These are phyloP conservation scores for Macroteleia sp. DNA, from an alignment of 2,888 invertebrate genomes.

Conservation along the genomic window DNA sequence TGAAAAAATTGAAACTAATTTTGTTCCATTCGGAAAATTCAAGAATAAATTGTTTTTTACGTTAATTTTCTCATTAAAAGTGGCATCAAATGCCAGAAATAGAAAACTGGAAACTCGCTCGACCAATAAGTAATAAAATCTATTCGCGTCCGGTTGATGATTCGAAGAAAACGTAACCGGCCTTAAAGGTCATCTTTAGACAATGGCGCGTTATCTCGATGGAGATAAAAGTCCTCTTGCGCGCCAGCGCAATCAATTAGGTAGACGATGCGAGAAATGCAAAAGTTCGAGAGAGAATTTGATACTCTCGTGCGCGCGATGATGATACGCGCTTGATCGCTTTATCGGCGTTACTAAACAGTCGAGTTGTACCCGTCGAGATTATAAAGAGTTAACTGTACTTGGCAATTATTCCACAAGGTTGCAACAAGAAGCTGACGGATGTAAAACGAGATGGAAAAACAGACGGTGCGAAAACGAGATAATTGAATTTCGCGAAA, in stretches of 20 bases:
- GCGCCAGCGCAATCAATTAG: slow-evolving; percentile 38
- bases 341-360: slow-evolving; percentile 46
- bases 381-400: slow-evolving; percentile 56
- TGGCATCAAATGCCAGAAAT: slow-evolving; percentile 19
- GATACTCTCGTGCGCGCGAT: slow-evolving; percentile 30
- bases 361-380: slow-evolving; percentile 28
- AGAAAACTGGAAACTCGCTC: slow-evolving; percentile 28
- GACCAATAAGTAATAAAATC: slow-evolving; percentile 28
- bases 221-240: slow-evolving; percentile 37
- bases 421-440: slow-evolving; percentile 34
- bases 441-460: slow-evolving; percentile 38
- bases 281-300: slow-evolving; percentile 32
- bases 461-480: slow-evolving; percentile 37
- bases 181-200: slow-evolving; percentile 48
- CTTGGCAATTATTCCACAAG: slow-evolving; percentile 52
- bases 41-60: neutral
- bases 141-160: slow-evolving; percentile 24
- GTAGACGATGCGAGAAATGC: slow-evolving; percentile 38
- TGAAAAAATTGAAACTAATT: too few relatives aligned
- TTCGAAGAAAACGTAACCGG: slow-evolving; percentile 37
- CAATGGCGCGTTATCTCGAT: slow-evolving; percentile 39
- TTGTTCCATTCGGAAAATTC: too few relatives aligned
- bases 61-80: neutral
- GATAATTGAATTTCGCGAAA: slow-evolving; percentile 40
- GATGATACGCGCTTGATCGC: slow-evolving; percentile 34